phyloP scores from a whole-genome alignment of 1,140 invertebrate species.

The Drosophila murphyi region DNA sequence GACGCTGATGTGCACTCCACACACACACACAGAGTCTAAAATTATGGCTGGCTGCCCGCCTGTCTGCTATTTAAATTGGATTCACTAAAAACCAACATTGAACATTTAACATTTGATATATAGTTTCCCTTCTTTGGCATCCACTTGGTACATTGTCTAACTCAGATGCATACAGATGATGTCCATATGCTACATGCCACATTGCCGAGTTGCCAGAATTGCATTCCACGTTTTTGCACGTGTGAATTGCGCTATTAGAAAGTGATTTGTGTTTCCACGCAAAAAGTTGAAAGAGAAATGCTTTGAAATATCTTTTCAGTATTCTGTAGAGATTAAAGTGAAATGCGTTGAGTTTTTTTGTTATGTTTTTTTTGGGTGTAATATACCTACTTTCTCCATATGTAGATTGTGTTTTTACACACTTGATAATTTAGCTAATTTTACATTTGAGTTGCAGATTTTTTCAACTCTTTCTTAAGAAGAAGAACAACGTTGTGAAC shows the following conservation, averaged over 20 bases:
- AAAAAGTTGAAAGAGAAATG: slow-evolving; percentile 5
- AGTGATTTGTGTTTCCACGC: slow-evolving; percentile 24
- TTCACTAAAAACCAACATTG: slow-evolving; percentile 19
- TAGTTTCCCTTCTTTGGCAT: slow-evolving; percentile 31
- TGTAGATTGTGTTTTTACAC: neutral
- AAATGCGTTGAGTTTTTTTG: neutral
- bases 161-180: slow-evolving; percentile 6
- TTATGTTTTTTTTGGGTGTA: neutral
- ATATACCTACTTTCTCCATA: neutral
- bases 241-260: slow-evolving; percentile 33
- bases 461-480: too few species aligned
- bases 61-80: slow-evolving; percentile 45
- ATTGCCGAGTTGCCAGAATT: slow-evolving; percentile 7
- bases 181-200: neutral
- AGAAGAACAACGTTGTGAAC: too few species aligned
- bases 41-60: slow-evolving; percentile 7
- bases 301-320: neutral
- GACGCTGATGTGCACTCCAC: slow-evolving; percentile 11
- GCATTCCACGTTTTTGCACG: slow-evolving; percentile 18
- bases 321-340: neutral
- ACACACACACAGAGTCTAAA: neutral
- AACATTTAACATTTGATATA: slow-evolving; percentile 48
- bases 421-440: too few species aligned
- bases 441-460: too few species aligned
- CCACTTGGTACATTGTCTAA: slow-evolving; percentile 7